Evolutionary conservation across 2,888 invertebrate species (phyloP).

Genomic region (Halictus quadricinctus): DNA sequence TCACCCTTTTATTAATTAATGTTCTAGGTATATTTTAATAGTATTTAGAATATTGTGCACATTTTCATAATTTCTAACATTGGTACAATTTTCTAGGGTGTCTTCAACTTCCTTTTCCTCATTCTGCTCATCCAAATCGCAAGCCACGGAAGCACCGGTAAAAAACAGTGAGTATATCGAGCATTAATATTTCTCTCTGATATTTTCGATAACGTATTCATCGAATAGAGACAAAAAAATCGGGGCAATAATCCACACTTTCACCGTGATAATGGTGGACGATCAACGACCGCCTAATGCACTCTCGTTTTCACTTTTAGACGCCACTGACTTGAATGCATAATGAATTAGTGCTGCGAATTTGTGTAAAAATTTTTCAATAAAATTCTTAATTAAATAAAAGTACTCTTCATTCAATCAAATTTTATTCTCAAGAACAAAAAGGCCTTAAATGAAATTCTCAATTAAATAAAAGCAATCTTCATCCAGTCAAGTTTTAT

Average conservation of each 20-base stretch:
- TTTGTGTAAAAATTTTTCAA: neutral
- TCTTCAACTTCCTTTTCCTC: conserved; percentile 62
- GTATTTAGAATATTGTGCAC: neutral
- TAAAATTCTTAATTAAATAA: no score
- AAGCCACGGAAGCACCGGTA: conserved; percentile 60
- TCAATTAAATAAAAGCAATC: no score
- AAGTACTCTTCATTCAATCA: no score
- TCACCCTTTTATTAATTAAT: neutral
- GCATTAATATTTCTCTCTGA: neutral
- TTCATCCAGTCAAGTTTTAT: no score
- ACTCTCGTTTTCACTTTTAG: conserved; percentile 41
- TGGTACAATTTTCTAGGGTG: conserved; percentile 57
- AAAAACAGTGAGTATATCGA: conserved; percentile 73
- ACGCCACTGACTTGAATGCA: neutral
- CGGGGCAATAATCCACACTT: conserved; percentile 34
- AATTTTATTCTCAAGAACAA: no score
- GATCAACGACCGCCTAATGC: conserved; percentile 6
- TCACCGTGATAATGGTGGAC: conserved; percentile 42
- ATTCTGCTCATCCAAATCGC: conserved; percentile 57
- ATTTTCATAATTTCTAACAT: neutral
- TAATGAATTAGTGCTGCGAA: neutral
- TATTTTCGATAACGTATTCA: neutral
- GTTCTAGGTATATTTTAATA: no score
- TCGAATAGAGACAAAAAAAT: neutral
- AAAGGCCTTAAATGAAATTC: no score